Percentiles rank a stretch among this genome's conserved stretches.
Conservation (phyloP, 2,888 invertebrate genomes). For the Leptopilina syphax region DNA sequence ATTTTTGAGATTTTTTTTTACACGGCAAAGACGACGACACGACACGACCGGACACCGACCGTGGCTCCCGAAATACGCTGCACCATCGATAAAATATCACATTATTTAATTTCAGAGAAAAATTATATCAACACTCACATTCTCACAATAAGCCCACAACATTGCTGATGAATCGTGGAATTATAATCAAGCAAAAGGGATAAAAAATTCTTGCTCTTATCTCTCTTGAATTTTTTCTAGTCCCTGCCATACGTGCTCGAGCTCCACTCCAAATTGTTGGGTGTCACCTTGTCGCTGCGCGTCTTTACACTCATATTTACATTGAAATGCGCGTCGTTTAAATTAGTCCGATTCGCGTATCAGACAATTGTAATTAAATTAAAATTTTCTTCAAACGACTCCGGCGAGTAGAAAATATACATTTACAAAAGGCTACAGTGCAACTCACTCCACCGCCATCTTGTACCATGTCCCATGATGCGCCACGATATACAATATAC, state of each 20-base stretch:
- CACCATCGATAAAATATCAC: constrained; percentile 14
- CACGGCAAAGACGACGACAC: constrained; percentile 5
- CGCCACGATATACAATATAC: constrained; percentile 65
- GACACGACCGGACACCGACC: constrained; percentile 49
- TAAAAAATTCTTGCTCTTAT: constrained; percentile 58
- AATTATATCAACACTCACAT: constrained; percentile 62
- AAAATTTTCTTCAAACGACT: constrained; percentile 55
- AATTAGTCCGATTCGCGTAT: constrained; percentile 55
- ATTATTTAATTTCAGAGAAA: neutral
- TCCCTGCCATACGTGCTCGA: constrained; percentile 72
- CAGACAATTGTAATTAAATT: constrained; percentile 55
- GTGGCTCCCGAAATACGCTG: constrained; percentile 69
- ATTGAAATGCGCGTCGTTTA: constrained; percentile 52
- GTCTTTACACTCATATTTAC: constrained; percentile 68
- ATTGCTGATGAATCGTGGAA: constrained; percentile 58
- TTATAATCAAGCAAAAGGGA: constrained; percentile 47
- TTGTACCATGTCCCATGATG: constrained; percentile 72
- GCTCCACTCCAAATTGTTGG: constrained; percentile 67
- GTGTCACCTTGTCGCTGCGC: constrained; percentile 71
- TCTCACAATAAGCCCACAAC: constrained; percentile 64
- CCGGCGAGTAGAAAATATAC: constrained; percentile 66
- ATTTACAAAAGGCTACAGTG: constrained; percentile 68
- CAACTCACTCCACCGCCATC: constrained; percentile 74
- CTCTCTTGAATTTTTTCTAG: constrained; percentile 64
- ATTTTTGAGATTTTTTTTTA: neutral